Evolutionary conservation across 2,113 vertebrate genomes (phyloP).

Genomic region (Coryphaenoides rupestris): DNA sequence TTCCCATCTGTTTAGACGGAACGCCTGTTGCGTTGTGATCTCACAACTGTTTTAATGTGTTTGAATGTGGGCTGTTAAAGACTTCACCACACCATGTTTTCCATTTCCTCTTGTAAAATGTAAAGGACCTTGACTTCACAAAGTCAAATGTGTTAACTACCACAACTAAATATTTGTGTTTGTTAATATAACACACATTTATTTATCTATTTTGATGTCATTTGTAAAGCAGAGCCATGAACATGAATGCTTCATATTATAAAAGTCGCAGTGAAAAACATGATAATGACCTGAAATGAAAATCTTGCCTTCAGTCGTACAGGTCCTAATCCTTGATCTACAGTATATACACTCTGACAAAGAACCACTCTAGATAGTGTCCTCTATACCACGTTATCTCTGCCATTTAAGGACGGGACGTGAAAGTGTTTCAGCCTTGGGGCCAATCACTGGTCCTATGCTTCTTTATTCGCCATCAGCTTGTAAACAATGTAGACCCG

Average conservation of each 20-base stretch:
- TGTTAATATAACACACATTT: not conserved
- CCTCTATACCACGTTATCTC: conserved; percentile 22
- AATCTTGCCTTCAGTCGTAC: not conserved
- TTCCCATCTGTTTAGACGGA: too few relatives aligned
- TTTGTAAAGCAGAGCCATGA: not conserved
- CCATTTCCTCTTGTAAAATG: too few relatives aligned
- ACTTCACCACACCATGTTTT: too few relatives aligned
- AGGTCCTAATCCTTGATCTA: not conserved
- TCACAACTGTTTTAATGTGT: too few relatives aligned
- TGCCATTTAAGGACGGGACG: conserved; percentile 11
- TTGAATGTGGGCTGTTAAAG: too few relatives aligned
- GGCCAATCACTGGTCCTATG: conserved; percentile 23
- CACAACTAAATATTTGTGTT: too few relatives aligned
- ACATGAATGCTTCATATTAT: not conserved
- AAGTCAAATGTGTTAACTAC: not conserved
- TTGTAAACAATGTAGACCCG: conserved; percentile 55
- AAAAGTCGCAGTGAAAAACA: not conserved
- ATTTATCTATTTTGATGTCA: not conserved
- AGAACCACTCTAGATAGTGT: conserved; percentile 52
- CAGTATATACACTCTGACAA: not conserved
- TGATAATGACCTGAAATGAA: not conserved
- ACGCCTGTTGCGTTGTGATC: too few relatives aligned
- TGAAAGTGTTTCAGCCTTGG: conserved; percentile 25
- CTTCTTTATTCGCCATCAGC: conserved; percentile 42
- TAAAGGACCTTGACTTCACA: not conserved